phyloP scores from a whole-genome alignment of 2,797 vertebrate genomes.

The Numenius phaeopus region DNA sequence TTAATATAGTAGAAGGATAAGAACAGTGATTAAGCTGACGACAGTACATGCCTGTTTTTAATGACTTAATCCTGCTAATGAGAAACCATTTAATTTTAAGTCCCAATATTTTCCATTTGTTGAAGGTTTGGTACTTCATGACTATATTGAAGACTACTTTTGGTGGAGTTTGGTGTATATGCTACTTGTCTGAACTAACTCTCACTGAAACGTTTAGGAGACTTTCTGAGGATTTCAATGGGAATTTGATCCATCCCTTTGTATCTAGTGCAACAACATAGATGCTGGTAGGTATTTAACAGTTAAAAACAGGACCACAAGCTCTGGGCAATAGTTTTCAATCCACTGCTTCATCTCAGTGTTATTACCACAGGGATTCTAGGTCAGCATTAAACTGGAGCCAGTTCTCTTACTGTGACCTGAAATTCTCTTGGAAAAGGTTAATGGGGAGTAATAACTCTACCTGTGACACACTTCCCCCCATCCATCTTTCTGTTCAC shows the following conservation, averaged over 20 bases:
- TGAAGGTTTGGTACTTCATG: background rate
- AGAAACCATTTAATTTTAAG: background rate
- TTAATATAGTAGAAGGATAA: background rate
- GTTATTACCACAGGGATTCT: background rate
- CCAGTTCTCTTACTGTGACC: background rate
- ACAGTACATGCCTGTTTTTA: background rate
- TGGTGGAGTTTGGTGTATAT: background rate
- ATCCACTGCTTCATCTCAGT: background rate
- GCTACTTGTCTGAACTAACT: background rate
- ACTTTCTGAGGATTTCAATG: background rate
- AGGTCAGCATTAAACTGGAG: background rate
- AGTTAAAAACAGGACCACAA: background rate
- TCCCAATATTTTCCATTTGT: background rate
- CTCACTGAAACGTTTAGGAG: background rate
- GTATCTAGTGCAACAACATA: background rate
- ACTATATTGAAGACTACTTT: background rate
- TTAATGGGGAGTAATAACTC: conserved; percentile 29
- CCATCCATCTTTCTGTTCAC: background rate
- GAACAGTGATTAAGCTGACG: background rate
- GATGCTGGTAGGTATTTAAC: background rate
- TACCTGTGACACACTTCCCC: background rate
- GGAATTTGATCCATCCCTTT: background rate
- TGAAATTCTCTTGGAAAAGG: conserved; percentile 24
- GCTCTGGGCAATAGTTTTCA: background rate
- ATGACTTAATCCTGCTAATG: background rate